These are phyloP conservation scores for Elaeidobius kamerunicus DNA, from an alignment of 2,888 invertebrate genomes.

Conservation along the genomic window DNA sequence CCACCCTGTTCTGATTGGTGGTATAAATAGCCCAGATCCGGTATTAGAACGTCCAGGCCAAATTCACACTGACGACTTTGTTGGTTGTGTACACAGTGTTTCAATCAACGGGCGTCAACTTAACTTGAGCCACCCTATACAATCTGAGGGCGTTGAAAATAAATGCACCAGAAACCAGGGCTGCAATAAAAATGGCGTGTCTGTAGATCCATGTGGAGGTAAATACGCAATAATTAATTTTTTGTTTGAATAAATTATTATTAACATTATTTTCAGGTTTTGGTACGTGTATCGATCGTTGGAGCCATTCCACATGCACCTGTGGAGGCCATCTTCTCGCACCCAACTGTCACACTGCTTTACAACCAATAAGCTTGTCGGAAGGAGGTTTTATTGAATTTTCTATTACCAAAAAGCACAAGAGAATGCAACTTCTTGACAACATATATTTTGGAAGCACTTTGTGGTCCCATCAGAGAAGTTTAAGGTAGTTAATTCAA, in stretches of 20 bases:
- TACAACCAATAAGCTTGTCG: slow-evolving; percentile 76
- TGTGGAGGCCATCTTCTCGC: slow-evolving; percentile 70
- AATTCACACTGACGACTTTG: slow-evolving; percentile 86
- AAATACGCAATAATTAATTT: not conserved
- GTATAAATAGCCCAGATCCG: slow-evolving; percentile 79
- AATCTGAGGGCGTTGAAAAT: slow-evolving; percentile 68
- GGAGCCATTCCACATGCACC: slow-evolving; percentile 72
- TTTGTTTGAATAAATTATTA: not conserved
- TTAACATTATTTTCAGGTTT: slow-evolving; percentile 49
- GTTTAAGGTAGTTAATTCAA: too few species aligned
- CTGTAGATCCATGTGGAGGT: slow-evolving; percentile 54
- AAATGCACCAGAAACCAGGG: slow-evolving; percentile 74
- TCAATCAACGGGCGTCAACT: slow-evolving; percentile 81
- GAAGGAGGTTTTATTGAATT: slow-evolving; percentile 79
- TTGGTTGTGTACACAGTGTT: slow-evolving; percentile 91
- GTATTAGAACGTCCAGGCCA: slow-evolving; percentile 87
- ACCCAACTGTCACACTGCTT: slow-evolving; percentile 73
- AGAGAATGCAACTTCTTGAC: slow-evolving; percentile 82
- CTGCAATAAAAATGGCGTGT: slow-evolving; percentile 51
- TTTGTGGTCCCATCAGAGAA: slow-evolving; percentile 56
- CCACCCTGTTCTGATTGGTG: slow-evolving; percentile 82
- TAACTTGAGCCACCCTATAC: slow-evolving; percentile 75
- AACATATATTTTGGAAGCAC: slow-evolving; percentile 72
- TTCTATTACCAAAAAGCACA: slow-evolving; percentile 76
- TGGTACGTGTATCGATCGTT: slow-evolving; percentile 78